Evolutionary conservation across 64 coral and sea anemone species (phyloP), one percentile per base, ranked within the genome.

Genomic region (Stichodactyla helianthus): DNA sequence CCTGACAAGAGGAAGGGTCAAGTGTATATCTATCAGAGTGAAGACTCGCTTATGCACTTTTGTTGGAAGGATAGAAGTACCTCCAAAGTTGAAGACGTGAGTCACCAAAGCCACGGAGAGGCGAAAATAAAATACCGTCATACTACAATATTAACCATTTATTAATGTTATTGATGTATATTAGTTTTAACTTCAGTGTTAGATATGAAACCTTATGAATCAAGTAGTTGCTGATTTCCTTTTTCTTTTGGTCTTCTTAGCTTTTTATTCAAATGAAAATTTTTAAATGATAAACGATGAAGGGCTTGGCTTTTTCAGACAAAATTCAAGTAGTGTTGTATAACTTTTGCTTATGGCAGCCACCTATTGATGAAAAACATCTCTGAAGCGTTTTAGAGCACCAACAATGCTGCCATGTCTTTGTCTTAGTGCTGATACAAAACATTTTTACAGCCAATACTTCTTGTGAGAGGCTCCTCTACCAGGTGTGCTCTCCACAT

Each of bases 11-110:
- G 97, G 55, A 99, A 95, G 85, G 97, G 93, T 77, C 55, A 88
- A 77, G 96, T 99, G n/a, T 99, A 99, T 55, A 94, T 99, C 86
- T 93, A 94, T 83, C 96, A 99, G 65, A 94, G 96, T 76, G 96
- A 99, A 51, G 96, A 99, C 58, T 95, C 93, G 10, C 79, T 99
- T 8, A 99, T 99, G 96, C 96, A 99, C 65, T 99, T 99, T 76
- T 99, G 96, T 83, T 99, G 96, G 96, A 99, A 99, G 57, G 96
- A 99, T 81, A 89, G 96, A 22, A 87, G 64, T 61, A 86, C 87
- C 13, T 93, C 92, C 28, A 99, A 86, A 44, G 88, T 99, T 80
- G 96, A 99, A 86, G 96, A 99, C 67, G 96, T 99, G 79, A 94
- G 96, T 84, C 2, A 11, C 27, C 83, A 51, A 52, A 65, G 22